Evolutionary conservation across 2,113 vertebrate genomes (phyloP).

Genomic region (Miniopterus natalensis): DNA sequence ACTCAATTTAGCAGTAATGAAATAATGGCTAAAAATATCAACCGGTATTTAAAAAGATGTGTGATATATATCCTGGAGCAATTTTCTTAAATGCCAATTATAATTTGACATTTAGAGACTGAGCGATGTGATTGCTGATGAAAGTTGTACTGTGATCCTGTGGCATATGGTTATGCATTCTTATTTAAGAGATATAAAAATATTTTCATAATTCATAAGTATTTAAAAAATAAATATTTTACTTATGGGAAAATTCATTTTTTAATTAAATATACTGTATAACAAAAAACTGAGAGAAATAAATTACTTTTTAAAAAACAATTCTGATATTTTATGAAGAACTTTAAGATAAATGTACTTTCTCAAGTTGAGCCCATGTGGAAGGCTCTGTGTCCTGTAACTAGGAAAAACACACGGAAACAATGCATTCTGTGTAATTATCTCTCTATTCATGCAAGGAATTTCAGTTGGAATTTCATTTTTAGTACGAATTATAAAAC

Average conservation of each 20-base stretch:
- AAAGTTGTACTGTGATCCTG: constrained; percentile 59
- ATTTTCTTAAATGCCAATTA: constrained; percentile 85
- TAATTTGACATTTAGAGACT: constrained; percentile 77
- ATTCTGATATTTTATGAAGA: constrained; percentile 10
- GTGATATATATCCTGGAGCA: constrained; percentile 80
- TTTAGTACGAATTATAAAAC: constrained; percentile 8
- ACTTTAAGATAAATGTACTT: neutral
- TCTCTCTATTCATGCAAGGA: neutral
- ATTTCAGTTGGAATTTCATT: constrained; percentile 13
- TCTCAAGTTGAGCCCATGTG: neutral
- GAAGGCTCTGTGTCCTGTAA: neutral
- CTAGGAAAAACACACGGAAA: neutral
- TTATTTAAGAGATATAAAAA: constrained; percentile 40
- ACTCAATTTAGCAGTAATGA: constrained; percentile 83
- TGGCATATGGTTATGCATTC: constrained; percentile 67
- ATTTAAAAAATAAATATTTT: constrained; percentile 55
- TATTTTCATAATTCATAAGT: neutral
- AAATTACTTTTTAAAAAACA: neutral
- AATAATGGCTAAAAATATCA: constrained; percentile 86
- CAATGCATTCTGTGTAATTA: neutral
- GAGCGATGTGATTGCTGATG: constrained; percentile 74
- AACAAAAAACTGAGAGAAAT: constrained; percentile 4
- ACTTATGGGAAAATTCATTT: neutral
- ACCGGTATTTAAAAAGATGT: constrained; percentile 78
- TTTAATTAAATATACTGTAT: neutral